phyloP scores from a whole-genome alignment of 2,113 vertebrate species.

The Donacobius atricapilla region DNA sequence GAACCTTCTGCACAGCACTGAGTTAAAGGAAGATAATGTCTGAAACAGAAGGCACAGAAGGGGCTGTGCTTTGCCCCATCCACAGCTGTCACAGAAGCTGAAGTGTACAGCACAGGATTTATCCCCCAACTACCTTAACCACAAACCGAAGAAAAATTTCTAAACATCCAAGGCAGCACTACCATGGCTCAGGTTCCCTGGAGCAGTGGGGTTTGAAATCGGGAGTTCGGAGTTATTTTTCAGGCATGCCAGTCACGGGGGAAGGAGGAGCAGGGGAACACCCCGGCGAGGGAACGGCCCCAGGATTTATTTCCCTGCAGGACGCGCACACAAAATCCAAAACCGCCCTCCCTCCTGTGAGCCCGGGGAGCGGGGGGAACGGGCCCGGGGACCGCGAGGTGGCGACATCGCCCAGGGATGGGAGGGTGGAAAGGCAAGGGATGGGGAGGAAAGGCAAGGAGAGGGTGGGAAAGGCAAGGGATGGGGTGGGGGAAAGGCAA shows the following conservation, averaged over 20 bases:
- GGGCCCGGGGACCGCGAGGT: not conserved
- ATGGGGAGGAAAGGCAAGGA: too few relatives aligned
- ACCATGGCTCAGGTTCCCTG: not conserved
- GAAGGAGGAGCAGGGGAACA: not conserved
- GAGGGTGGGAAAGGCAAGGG: too few relatives aligned
- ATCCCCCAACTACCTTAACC: not conserved
- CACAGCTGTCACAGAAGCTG: not conserved
- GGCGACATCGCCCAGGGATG: not conserved
- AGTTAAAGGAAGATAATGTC: not conserved
- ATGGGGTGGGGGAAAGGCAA: too few relatives aligned
- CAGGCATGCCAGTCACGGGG: not conserved
- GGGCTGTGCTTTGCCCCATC: not conserved
- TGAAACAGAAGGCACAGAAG: not conserved
- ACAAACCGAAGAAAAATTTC: not conserved
- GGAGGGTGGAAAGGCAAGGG: not conserved
- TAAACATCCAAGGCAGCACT: not conserved
- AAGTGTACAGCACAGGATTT: not conserved
- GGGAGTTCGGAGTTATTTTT: accelerated
- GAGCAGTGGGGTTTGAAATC: not conserved
- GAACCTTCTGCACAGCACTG: not conserved
- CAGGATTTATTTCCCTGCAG: not conserved
- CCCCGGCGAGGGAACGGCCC: accelerated
- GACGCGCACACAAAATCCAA: not conserved
- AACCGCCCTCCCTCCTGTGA: not conserved
- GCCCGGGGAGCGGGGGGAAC: not conserved